phyloP scores from a whole-genome alignment of 2,888 invertebrate species.

The Papilio elwesi region DNA sequence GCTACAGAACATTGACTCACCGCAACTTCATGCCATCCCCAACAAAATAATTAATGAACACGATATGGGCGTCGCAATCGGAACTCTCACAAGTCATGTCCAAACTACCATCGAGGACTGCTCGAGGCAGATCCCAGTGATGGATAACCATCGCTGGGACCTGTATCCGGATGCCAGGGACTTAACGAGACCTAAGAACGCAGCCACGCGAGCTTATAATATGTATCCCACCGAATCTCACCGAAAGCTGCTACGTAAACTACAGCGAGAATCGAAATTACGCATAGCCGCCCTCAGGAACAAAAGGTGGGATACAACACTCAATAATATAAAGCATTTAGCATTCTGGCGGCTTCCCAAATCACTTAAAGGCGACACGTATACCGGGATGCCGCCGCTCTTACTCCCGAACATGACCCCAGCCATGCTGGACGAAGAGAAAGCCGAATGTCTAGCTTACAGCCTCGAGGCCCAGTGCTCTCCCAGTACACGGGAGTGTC shows the following conservation, averaged over 20 bases:
- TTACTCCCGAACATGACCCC: neutral
- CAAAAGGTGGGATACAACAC: neutral
- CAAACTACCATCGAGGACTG: too few species aligned
- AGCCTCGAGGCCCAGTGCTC: too few species aligned
- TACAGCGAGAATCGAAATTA: too few species aligned
- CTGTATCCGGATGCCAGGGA: neutral
- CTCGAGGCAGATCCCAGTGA: too few species aligned
- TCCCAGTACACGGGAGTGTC: too few species aligned
- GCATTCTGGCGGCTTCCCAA: neutral
- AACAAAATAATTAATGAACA: too few species aligned
- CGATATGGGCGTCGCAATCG: too few species aligned
- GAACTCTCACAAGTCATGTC: too few species aligned
- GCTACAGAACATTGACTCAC: too few species aligned
- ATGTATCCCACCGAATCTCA: neutral
- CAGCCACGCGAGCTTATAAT: neutral
- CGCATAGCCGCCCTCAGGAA: neutral
- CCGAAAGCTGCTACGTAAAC: neutral
- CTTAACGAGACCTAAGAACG: neutral
- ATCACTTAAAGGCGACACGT: neutral
- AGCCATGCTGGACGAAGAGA: neutral
- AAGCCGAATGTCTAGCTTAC: too few species aligned
- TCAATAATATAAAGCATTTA: neutral
- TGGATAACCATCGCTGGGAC: neutral
- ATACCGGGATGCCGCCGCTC: neutral
- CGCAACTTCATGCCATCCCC: too few species aligned